Evolutionary conservation across 2,888 invertebrate species (phyloP), one percentile per base, ranked within the genome.

Genomic region (Apodemia mormo): DNA sequence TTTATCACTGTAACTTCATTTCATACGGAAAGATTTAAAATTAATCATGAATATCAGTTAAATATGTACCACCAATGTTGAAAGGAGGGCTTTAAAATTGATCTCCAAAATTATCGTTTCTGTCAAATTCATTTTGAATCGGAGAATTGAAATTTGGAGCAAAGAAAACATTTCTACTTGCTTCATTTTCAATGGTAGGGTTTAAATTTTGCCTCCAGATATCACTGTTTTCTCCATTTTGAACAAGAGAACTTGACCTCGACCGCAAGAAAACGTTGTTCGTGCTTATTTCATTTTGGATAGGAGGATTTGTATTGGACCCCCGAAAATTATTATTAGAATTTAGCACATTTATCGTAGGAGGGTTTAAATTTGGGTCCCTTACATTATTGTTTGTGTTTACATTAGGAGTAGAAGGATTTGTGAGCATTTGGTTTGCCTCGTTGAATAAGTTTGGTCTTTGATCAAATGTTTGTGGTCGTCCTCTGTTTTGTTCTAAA

Each of bases 401-500:
- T 33, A 9, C 37, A 5, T 12, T 54, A 12, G 29, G 6, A 40
- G 37, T 22, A 30, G 30, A 4, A 49, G 14, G n/a, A 68, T 61
- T 61, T 37, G 33, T 58, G 14, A 33, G 37, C 14, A 3, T 33
- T 65, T 30, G 12, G 9, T 52, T 33, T 5, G 10, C 52, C 2
- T 81, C 80, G 0, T 81, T 67, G 66, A 89, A 90, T 2, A 76
- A 52, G 65, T 85, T 89, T 0, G 78, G 81, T 54, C 75, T 83
- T 2, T 78, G 81, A 0, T 78, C 76, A 68, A 80, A 89, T 0
- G 83, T 82, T 29, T 85, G 82, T 0, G 85, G 84, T n/a, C 78
- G 78, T 1, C 79, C 81, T 68, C 95, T 90, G 52, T 94, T 88
- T 0, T 88, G 90, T 79, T 96, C 95, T 14, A 96, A 92, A 0